These are phyloP conservation scores for Uropetala carovei DNA, from an alignment of 2,888 invertebrate species.

Conservation along the genomic window DNA sequence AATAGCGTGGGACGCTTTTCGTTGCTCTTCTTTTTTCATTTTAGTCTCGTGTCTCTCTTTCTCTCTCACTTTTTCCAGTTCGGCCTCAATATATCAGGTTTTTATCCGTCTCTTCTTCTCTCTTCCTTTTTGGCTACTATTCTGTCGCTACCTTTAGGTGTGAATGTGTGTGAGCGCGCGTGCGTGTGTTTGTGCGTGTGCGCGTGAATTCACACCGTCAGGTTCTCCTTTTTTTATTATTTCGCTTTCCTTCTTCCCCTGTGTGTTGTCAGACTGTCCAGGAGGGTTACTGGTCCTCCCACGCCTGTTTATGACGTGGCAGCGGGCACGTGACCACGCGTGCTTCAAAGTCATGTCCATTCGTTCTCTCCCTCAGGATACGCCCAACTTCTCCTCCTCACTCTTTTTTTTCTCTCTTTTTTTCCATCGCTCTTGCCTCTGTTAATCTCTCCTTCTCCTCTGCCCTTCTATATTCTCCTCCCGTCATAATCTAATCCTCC, in stretches of 20 bases:
- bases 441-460: not conserved
- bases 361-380: slow-evolving; percentile 10
- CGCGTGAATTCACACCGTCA: not conserved
- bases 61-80: not conserved
- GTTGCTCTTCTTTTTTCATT: not conserved
- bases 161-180: not conserved
- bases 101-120: slow-evolving; percentile 3
- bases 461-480: no score
- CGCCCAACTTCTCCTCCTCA: slow-evolving; percentile 12
- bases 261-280: slow-evolving; percentile 34
- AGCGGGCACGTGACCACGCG: slow-evolving; percentile 49
- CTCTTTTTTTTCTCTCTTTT: not conserved
- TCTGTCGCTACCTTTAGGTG: not conserved
- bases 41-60: not conserved
- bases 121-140: slow-evolving; percentile 11
- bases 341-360: slow-evolving; percentile 28
- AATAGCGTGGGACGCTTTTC: not conserved
- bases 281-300: slow-evolving; percentile 49
- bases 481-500: no score
- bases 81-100: slow-evolving; percentile 18
- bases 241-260: not conserved
- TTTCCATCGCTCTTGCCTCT: not conserved
- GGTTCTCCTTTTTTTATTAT: no score
- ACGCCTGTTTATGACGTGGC: slow-evolving; percentile 31
- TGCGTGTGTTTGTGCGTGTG: not conserved